A percentile compares a stretch with the other conserved stretches of the same genome.
Conservation (phyloP, 2,888 invertebrate species). For the Pherbina coryleti region DNA sequence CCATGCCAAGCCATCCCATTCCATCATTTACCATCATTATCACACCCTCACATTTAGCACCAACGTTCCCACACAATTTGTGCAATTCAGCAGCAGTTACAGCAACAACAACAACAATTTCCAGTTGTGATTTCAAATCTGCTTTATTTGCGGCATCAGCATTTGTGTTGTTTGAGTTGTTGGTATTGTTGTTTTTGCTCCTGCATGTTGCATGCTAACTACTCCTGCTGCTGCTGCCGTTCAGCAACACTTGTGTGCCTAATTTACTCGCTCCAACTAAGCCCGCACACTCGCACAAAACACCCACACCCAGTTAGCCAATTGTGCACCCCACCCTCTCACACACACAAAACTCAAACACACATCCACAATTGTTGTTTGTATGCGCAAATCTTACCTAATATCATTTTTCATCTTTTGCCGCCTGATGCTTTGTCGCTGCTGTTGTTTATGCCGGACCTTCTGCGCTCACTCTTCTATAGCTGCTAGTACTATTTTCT, state of each 20-base stretch:
- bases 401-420: constrained; percentile 65
- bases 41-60: constrained; percentile 1
- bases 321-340: neutral
- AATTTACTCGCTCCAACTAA: constrained; percentile 6
- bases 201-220: constrained; percentile 18
- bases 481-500: neutral
- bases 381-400: constrained; percentile 61
- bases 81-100: constrained; percentile 17
- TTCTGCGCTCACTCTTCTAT: constrained; percentile 30
- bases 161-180: constrained; percentile 45
- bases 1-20: neutral
- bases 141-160: constrained; percentile 54
- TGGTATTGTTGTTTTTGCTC: constrained; percentile 9
- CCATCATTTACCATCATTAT: neutral
- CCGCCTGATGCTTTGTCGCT: constrained; percentile 62
- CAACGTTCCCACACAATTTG: constrained; percentile 14
- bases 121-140: constrained; percentile 37
- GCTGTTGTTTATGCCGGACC: constrained; percentile 44
- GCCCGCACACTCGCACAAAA: neutral
- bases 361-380: constrained; percentile 39
- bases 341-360: neutral
- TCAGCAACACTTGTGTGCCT: constrained; percentile 25
- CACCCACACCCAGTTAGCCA: neutral
- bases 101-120: constrained; percentile 10
- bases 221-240: constrained; percentile 11